Evolutionary conservation across 2,113 vertebrate species (phyloP), one percentile per base, ranked within the genome.

Genomic region (Setophaga coronata): DNA sequence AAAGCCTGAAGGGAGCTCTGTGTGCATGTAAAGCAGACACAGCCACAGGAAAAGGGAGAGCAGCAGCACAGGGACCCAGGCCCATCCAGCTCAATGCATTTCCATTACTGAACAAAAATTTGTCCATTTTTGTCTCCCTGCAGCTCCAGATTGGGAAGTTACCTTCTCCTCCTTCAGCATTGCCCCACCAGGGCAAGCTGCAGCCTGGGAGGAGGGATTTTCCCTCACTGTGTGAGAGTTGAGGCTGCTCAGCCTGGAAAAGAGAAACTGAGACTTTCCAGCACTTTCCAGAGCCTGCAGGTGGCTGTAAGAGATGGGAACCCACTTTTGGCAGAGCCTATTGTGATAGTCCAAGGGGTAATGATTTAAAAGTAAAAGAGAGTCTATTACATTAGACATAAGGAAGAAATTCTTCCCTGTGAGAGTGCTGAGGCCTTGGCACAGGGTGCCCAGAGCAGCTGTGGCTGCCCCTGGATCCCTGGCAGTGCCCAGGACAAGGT

Each of bases 341-440:
- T 10, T 18, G 28, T 14, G 19, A 20, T 38, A n/a, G 10, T 29
- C 38, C 18, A 53, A 51, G 28, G 12, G 40, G 6, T 40, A 20
- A 40, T 21, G 28, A 40, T 4, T 60, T 25, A 40, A 67, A 53
- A 20, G 16, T n/a, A 45, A 45, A 89, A 34, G 3, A 28, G 3
- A 29, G 5, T 45, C 18, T 24, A 3, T 58, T 51, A n/a, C 7
- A 51, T 38, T 5, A 38, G 24, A 28, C 4, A 18, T 8, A 45
- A 25, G 10, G 33, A 60, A n/a, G 43, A 24, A 24, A n/a, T 29
- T 1, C 1, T 8, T 14, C 54, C 26, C 38, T 25, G 36, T 0
- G 36, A 74, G 38, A 14, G 28, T 25, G 23, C 0, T 0, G 51
- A 53, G 51, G 25, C 36, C 36, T 10, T 38, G 36, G 10, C 36